A percentile compares a stretch with the other conserved stretches of the same genome.
Evolutionary conservation across 2,888 invertebrate genomes (phyloP).

Genomic region (Pediacus dermestoides): DNA sequence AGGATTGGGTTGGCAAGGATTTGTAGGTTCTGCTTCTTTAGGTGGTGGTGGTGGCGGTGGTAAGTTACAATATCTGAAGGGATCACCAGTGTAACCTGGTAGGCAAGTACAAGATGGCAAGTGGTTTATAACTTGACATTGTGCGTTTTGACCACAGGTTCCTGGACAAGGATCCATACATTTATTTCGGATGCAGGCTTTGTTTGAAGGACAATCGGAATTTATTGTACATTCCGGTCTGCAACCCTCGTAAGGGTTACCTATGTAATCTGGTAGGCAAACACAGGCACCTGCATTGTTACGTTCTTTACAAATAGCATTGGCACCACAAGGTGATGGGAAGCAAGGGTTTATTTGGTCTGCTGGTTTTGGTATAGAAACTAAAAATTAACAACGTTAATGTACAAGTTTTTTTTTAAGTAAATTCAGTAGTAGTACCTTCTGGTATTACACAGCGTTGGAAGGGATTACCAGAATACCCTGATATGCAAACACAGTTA

Average conservation of each 20-base stretch:
- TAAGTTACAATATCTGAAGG: slow-evolving; percentile 52
- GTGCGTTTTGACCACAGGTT: slow-evolving; percentile 62
- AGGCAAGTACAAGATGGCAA: slow-evolving; percentile 61
- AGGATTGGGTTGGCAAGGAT: slow-evolving; percentile 73
- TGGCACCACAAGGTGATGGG: slow-evolving; percentile 65
- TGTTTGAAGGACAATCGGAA: slow-evolving; percentile 63
- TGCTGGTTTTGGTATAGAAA: slow-evolving; percentile 24
- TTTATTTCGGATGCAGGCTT: slow-evolving; percentile 64
- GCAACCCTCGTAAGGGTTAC: slow-evolving; percentile 63
- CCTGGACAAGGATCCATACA: slow-evolving; percentile 63
- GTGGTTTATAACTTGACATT: slow-evolving; percentile 64
- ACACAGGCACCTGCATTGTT: slow-evolving; percentile 54
- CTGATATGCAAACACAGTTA: slow-evolving; percentile 56
- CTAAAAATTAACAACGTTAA: slow-evolving; percentile 1
- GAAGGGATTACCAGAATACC: slow-evolving; percentile 59
- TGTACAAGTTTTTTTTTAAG: neutral
- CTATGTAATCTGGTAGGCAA: slow-evolving; percentile 59
- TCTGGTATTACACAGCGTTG: slow-evolving; percentile 44
- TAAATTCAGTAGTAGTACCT: slow-evolving; percentile 16
- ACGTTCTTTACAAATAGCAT: slow-evolving; percentile 57
- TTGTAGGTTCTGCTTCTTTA: slow-evolving; percentile 38
- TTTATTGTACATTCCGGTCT: slow-evolving; percentile 63
- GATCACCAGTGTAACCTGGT: slow-evolving; percentile 62
- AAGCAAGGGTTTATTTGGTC: slow-evolving; percentile 52
- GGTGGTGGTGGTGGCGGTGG: slow-evolving; percentile 34